Conservation (phyloP, 2,797 vertebrate genomes). For the Pogoniulus pusillus region DNA sequence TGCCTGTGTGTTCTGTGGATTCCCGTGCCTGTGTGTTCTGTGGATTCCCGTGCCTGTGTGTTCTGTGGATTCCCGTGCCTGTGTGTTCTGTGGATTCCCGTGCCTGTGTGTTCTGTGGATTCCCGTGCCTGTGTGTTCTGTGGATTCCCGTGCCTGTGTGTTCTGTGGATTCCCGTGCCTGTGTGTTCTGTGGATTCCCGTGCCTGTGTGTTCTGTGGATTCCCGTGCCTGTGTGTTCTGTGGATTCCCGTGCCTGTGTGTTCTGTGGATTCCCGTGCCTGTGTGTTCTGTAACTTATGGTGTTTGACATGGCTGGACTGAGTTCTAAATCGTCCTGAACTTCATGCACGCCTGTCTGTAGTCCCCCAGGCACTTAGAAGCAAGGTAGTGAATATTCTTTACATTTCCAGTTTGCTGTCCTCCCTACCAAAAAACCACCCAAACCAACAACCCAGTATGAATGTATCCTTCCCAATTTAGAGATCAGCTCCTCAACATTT, state of each 20-base stretch:
- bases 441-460: not conserved
- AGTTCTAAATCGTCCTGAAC: not conserved
- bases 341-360: not conserved
- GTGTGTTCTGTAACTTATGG: not conserved
- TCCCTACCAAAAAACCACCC: not conserved
- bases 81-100: not conserved
- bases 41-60: not conserved
- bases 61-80: not conserved
- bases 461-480: not conserved
- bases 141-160: not conserved
- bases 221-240: not conserved
- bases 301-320: not conserved
- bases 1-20: not conserved
- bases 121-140: not conserved
- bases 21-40: not conserved
- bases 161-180: not conserved
- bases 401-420: not conserved
- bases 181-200: not conserved
- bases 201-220: not conserved
- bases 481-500: not conserved
- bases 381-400: not conserved
- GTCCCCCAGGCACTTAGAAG: not conserved
- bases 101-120: not conserved
- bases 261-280: not conserved
- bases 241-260: not conserved